Base-by-base conservation (phyloP, 2,888 invertebrate species). In the Seladonia tumulorum region DNA sequence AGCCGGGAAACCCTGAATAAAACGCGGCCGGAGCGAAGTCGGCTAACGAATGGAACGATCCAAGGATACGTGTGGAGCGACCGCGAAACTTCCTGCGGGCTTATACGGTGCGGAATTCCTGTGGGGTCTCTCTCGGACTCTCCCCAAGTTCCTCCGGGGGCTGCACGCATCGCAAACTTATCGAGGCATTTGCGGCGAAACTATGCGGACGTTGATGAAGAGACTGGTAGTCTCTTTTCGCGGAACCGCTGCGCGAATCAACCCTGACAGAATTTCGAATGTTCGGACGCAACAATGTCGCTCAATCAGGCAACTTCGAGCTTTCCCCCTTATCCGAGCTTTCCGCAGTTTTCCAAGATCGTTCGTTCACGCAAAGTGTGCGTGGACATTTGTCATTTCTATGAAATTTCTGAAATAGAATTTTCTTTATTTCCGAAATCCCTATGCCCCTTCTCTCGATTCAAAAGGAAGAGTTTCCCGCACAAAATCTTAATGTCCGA, bases 21-120 rank as follows among this genome's bases (percentile, higher is more conserved):
- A 66, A 70, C 79, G 79, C 49, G 49, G 42, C 70, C 22, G 68
- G 81, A 71, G 78, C 42, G 76, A 81, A 90, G 82, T 86, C 82
- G 76, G 71, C 72, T 89, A 90, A 89, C 90, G 89, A 90, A 90
- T 79, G 81, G 79, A 82, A 76, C 80, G 82, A 87, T 88, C 74
- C 83, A 72, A 81, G 86, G 79, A 87, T 85, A 88, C 86, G 84
- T 83, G 89, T 83, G 89, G 76, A 74, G 70, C 83, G 79, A 86
- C 87, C 87, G 76, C 81, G 83, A 90, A 90, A 88, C 83, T 90
- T 90, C 66, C 81, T 66, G 85, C 85, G 80, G 85, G 68, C 63
- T 85, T 57, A 60, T 47, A 78, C 70, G 66, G 85, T 68, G 81
- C 66, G 83, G 82, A 87, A 85, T 89, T 89, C 82, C 89, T 81